Evolutionary conservation across 2,113 vertebrate species (phyloP), one percentile per base, ranked within the genome.

Genomic region (Mustelus asterias): DNA sequence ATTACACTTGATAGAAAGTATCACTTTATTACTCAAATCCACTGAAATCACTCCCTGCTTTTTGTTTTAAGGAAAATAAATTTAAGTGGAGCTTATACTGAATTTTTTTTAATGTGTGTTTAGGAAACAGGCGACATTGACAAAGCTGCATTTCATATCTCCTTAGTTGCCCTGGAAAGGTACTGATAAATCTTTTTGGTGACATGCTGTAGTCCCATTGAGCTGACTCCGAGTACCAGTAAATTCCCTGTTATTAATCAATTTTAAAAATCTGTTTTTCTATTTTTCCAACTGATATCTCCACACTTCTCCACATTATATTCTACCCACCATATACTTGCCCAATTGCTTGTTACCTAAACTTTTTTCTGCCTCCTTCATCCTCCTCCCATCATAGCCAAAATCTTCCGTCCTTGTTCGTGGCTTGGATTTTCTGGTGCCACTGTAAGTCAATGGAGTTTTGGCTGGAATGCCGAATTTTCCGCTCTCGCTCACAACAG

Each of bases 181-280:
- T 33, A 8, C 6, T 76, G 70, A 8, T 76, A 8, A 33, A 33
- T 76, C 5, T 76, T 33, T 33, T 83, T 41, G 95, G 96, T 93
- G 96, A n/a, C 5, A 33, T 48, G 41, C 88, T 3, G 96, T 95
- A 96, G 96, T 96, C 63, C 96, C 96, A 18, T 65, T 18, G 65
- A 65, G 1, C 14, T 18, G 14, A 65, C 65, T 65, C 65, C 8
- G 7, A 16, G 14, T 65, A 65, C 65, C 1, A 18, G 14, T 14
- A 65, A 2, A 16, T 65, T 48, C 16, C 65, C 65, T 16, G 65
- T 65, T 14, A 14, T 65, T 65, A 10, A 65, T 2, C 65, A 65
- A 14, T 18, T 16, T 14, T 14, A 65, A 65, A 65, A 65, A 65
- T 18, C 65, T 65, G 65, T 10, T 65, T 65, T 65, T 65, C 16